phyloP scores from a whole-genome alignment of 2,888 invertebrate genomes.

The Scaptomyza parva region DNA sequence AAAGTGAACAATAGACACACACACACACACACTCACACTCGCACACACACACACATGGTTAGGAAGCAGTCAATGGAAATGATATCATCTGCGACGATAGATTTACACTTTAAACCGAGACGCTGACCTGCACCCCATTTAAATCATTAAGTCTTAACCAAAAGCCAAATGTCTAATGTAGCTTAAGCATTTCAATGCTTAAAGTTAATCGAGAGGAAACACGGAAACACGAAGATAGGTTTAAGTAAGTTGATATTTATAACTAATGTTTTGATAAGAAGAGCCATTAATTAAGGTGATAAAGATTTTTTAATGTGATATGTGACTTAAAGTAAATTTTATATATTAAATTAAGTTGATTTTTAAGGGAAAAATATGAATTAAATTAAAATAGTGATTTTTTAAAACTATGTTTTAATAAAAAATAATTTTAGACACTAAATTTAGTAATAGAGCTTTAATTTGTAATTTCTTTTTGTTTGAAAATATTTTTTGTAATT shows the following conservation, averaged over 20 bases:
- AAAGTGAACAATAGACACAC: slow-evolving; percentile 55
- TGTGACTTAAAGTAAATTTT: too few relatives aligned
- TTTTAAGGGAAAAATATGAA: too few relatives aligned
- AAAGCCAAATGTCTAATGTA: slow-evolving; percentile 18
- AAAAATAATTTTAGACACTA: too few relatives aligned
- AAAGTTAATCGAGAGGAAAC: slow-evolving; percentile 16
- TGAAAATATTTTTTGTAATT: too few relatives aligned
- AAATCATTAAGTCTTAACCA: slow-evolving; percentile 38
- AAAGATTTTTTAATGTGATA: too few relatives aligned
- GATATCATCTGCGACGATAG: slow-evolving; percentile 23
- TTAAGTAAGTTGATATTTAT: neutral
- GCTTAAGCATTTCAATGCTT: slow-evolving; percentile 9
- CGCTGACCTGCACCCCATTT: slow-evolving; percentile 47
- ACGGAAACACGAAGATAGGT: neutral
- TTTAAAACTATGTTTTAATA: too few relatives aligned
- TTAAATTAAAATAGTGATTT: too few relatives aligned
- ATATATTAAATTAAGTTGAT: too few relatives aligned
- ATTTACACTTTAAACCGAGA: slow-evolving; percentile 37
- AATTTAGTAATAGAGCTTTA: too few relatives aligned
- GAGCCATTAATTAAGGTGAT: too few relatives aligned
- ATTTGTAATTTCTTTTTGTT: too few relatives aligned
- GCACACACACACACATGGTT: slow-evolving; percentile 16
- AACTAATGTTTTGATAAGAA: neutral
- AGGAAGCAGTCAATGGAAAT: slow-evolving; percentile 5
- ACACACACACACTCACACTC: slow-evolving; percentile 19